Evolutionary conservation across 2,113 vertebrate genomes (phyloP).

Genomic region (Ochotona curzoniae): DNA sequence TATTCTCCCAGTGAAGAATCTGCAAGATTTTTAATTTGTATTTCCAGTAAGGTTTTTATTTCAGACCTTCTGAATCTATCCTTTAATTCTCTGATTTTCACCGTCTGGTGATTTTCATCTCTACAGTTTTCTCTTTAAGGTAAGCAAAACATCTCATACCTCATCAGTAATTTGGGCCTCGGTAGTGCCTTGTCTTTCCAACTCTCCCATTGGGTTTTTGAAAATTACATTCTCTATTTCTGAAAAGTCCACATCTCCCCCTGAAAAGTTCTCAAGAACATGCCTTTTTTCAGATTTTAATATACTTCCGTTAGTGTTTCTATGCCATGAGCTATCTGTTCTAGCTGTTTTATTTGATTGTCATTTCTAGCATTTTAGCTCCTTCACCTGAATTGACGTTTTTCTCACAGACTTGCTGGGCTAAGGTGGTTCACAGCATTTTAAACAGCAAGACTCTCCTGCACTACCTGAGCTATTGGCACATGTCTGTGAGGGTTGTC

Average conservation of each 20-base stretch:
- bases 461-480: background rate
- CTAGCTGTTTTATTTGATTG: background rate
- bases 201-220: conserved; percentile 37
- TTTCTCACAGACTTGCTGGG: background rate
- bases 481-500: background rate
- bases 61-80: background rate
- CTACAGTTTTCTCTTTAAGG: conserved; percentile 20
- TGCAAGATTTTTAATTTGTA: background rate
- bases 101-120: background rate
- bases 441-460: background rate
- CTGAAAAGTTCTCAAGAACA: conserved; percentile 31
- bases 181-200: background rate
- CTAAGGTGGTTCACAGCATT: background rate
- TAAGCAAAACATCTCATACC: conserved; percentile 30
- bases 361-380: background rate
- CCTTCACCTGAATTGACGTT: background rate
- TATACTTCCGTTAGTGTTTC: background rate
- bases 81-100: conserved; percentile 37
- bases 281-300: conserved; percentile 21
- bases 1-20: background rate
- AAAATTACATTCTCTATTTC: conserved; percentile 11
- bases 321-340: background rate
- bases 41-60: conserved; percentile 34
- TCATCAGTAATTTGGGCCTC: background rate
- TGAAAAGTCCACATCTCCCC: background rate